A percentile compares a stretch with the other conserved stretches of the same genome.
These are phyloP conservation scores for Orthonevra nobilis DNA, from an alignment of 2,888 invertebrate species.

Conservation along the genomic window DNA sequence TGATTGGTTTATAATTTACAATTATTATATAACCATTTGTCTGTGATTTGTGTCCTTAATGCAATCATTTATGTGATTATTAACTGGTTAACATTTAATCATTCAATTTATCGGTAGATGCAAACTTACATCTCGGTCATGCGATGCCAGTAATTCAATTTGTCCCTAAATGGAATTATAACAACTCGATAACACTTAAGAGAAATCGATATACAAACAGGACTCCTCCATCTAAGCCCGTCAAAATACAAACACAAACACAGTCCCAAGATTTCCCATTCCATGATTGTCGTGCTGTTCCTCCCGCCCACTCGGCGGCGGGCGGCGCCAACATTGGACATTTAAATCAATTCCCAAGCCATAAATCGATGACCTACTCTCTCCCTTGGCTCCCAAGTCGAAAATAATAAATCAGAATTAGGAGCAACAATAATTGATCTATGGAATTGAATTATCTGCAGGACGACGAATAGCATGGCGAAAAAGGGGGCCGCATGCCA, in stretches of 20 bases:
- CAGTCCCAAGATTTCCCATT: too few species aligned
- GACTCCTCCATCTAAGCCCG: neutral
- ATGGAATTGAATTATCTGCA: conserved; percentile 56
- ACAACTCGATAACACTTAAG: conserved; percentile 32
- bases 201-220: conserved; percentile 20
- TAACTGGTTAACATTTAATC: conserved; percentile 24
- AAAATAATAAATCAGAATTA: conserved; percentile 68
- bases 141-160: conserved; percentile 31
- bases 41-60: neutral
- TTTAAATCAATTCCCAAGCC: conserved; percentile 57
- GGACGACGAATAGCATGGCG: neutral
- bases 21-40: too few species aligned
- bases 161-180: conserved; percentile 25
- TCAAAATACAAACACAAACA: neutral
- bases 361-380: conserved; percentile 48
- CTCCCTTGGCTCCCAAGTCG: conserved; percentile 16
- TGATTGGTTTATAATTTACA: too few species aligned
- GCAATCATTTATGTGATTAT: conserved; percentile 1
- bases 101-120: conserved; percentile 13
- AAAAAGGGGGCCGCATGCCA: neutral
- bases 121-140: conserved; percentile 8
- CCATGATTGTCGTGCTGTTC: too few species aligned
- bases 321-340: conserved; percentile 30
- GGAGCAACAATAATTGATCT: conserved; percentile 64
- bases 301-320: neutral